A percentile compares a stretch with the other conserved stretches of the same genome.
These are phyloP conservation scores for Grammomys dolichurus DNA, from an alignment of 2,113 vertebrate genomes.

Conservation along the genomic window DNA sequence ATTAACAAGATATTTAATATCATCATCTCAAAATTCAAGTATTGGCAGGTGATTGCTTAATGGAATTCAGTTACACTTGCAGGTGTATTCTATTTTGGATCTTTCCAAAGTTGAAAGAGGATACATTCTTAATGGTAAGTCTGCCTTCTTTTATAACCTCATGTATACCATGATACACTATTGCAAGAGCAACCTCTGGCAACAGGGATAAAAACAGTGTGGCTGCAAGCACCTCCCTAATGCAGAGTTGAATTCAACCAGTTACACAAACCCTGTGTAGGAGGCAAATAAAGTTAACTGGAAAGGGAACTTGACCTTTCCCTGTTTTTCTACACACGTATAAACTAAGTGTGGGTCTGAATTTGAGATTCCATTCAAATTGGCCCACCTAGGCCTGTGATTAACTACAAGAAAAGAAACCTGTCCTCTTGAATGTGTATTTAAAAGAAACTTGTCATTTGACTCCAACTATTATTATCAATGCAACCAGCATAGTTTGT, in stretches of 20 bases:
- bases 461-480: background rate
- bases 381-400: background rate
- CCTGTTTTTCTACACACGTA: background rate
- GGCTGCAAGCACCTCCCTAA: background rate
- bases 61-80: constrained; percentile 73
- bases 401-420: background rate
- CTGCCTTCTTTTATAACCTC: constrained; percentile 45
- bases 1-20: constrained; percentile 79
- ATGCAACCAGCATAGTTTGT: background rate
- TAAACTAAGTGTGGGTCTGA: background rate
- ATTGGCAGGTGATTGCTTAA: constrained; percentile 82
- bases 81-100: constrained; percentile 82
- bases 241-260: background rate
- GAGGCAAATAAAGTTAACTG: background rate
- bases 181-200: background rate
- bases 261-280: background rate
- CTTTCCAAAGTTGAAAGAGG: constrained; percentile 60
- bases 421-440: constrained; percentile 1
- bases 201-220: background rate
- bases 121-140: constrained; percentile 62
- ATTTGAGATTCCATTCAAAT: background rate
- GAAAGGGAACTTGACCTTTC: background rate
- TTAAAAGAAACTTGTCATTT: background rate
- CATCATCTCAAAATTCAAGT: constrained; percentile 80
- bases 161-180: constrained; percentile 10